Base-by-base conservation (phyloP, 2,797 vertebrate genomes). In the Ctenopoma multispine region DNA sequence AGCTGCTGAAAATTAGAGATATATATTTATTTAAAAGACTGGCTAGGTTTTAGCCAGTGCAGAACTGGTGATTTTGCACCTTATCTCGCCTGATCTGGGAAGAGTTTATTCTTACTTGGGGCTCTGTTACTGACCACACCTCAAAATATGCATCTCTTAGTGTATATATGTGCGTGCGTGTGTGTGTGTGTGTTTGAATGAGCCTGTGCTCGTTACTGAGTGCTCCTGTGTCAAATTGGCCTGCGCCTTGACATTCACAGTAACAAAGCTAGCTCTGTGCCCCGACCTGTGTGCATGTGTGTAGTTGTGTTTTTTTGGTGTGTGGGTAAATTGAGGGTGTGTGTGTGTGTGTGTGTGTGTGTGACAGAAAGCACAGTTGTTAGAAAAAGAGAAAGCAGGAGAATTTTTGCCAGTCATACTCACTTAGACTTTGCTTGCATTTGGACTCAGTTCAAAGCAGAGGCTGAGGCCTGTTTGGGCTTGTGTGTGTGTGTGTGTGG, bases 231-330 rank as follows among this genome's bases (percentile, higher is more conserved):
- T 84, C 69, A 81, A 75, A 75, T 73, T 81, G 83, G 78, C 82
- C 76, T 3, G 23, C 64, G 73, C 65, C 74, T 77, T 91, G 88
- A 92, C 87, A 90, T 92, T 92, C 81, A 90, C 63, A 38, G 24
- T 40, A 90, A 91, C 89, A 90, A 92, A 87, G 88, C 85, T 81
- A 75, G 76, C 83, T 87, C 83, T 92, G 87, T 88, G 86, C 82
- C 72, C 74, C 38, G 54, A 91, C 90, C 84, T 84, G 81, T 71
- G 63, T 57, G 53, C 48, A 54, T 38, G 23, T 41, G 66, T 51
- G 24, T 49, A 20, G 14, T 59, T 62, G 73, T 69, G 54, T 67
- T 31, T 41, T 24, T 40, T 18, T 13, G 48, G 56, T 70, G 71
- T 70, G 59, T 65, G 51, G 60, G 31, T 53, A 49, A n/a, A 65